Percentiles rank a stretch among this genome's conserved stretches.
Conservation (phyloP, 2,797 vertebrate species). For the Malacoctenus gilli region DNA sequence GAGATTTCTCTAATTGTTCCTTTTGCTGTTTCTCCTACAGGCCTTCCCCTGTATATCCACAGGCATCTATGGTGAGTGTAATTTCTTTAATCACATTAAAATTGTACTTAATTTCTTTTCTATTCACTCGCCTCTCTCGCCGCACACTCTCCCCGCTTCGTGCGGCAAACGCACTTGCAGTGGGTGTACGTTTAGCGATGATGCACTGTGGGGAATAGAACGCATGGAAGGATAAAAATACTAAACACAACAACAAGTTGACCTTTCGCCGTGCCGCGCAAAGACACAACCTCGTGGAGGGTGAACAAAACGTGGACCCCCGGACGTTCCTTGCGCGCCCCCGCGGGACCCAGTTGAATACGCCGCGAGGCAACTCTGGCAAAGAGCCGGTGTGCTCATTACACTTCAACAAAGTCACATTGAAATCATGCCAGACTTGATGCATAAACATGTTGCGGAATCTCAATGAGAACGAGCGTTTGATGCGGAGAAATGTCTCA, state of each 20-base stretch:
- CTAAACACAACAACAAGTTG: constrained; percentile 34
- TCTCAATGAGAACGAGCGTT: constrained; percentile 16
- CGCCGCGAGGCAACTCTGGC: constrained; percentile 37
- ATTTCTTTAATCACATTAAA: constrained; percentile 1
- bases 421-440: constrained; percentile 44
- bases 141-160: constrained; percentile 1
- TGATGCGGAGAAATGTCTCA: no score
- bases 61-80: constrained; percentile 95
- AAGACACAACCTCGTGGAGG: constrained; percentile 38
- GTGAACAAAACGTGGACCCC: constrained; percentile 40
- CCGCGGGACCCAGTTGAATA: constrained; percentile 37
- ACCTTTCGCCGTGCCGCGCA: constrained; percentile 37
- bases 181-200: neutral
- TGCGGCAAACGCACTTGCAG: no score
- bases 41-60: constrained; percentile 99
- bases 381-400: constrained; percentile 43
- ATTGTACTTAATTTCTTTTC: neutral
- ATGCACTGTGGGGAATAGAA: neutral
- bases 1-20: no score
- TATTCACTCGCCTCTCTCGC: neutral
- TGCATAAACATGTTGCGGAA: constrained; percentile 28
- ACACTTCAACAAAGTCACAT: constrained; percentile 60
- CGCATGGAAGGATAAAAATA: neutral
- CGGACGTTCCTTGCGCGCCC: constrained; percentile 30
- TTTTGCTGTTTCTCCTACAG: constrained; percentile 80